phyloP scores from a whole-genome alignment of 2,797 vertebrate species.

The Aratinga solstitialis region DNA sequence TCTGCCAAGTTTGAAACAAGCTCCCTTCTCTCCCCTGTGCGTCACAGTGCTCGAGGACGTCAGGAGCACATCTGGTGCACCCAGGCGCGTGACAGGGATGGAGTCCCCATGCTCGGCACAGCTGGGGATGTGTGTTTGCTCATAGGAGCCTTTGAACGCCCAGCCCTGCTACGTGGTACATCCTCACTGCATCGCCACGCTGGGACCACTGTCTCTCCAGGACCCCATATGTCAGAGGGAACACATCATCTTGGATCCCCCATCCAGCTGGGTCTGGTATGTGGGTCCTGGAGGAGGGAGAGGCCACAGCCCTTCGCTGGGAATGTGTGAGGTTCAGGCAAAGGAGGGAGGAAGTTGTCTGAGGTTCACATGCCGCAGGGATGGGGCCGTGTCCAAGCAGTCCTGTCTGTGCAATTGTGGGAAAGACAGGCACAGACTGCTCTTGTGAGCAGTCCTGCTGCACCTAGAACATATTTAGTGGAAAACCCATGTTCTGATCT shows the following conservation, averaged over 20 bases:
- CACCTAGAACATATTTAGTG: neutral
- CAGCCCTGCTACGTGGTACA: accelerated
- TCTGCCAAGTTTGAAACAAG: accelerated
- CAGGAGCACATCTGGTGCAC: neutral
- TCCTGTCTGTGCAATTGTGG: neutral
- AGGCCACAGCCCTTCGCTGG: neutral
- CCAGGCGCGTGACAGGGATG: neutral
- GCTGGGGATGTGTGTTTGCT: neutral
- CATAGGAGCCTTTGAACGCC: neutral
- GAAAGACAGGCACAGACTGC: neutral
- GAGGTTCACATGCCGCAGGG: neutral
- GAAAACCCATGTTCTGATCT: neutral
- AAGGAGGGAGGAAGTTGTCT: neutral
- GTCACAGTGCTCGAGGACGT: neutral
- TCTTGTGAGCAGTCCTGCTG: neutral
- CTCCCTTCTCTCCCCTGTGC: accelerated
- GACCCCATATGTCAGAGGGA: neutral
- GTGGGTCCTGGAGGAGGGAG: neutral
- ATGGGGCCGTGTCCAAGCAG: accelerated
- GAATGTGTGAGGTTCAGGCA: neutral
- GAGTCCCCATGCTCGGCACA: neutral
- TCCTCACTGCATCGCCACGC: accelerated
- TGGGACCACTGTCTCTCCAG: neutral
- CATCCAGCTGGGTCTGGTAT: neutral
- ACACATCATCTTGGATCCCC: accelerated